Conservation (phyloP, 1,140 invertebrate genomes). For the Trichonephila clavata region DNA sequence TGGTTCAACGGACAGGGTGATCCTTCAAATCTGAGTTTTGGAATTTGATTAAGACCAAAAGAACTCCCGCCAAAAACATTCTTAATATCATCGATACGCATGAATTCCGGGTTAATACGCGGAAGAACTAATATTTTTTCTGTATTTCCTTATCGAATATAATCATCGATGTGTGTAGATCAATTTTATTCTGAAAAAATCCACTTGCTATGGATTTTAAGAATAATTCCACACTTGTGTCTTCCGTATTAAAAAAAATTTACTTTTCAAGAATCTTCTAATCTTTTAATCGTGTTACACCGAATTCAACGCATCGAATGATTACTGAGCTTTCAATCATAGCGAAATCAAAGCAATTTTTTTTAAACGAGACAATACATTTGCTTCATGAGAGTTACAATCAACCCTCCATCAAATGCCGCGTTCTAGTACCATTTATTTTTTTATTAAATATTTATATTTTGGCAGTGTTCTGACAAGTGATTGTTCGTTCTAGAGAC, state of each 20-base stretch:
- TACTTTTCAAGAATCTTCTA: background rate
- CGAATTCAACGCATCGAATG: no score
- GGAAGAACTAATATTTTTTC: background rate
- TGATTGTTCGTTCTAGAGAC: conserved; percentile 16
- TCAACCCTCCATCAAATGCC: background rate
- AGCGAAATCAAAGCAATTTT: background rate
- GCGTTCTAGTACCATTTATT: background rate
- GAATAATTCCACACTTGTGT: background rate
- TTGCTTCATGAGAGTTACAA: no score
- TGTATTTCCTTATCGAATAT: background rate
- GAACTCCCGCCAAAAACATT: background rate
- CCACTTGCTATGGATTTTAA: no score
- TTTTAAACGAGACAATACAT: no score
- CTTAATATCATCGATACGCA: background rate
- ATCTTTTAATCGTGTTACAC: background rate
- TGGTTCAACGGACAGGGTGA: conserved; percentile 43
- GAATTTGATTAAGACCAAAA: background rate
- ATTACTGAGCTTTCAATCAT: background rate
- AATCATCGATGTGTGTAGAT: background rate
- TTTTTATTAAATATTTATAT: background rate
- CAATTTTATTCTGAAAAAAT: no score
- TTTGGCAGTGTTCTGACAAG: conserved; percentile 3
- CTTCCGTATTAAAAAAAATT: background rate
- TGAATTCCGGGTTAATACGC: background rate
- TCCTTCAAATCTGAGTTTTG: background rate